Base-by-base conservation (phyloP, 2,888 invertebrate species). In the Spodoptera exigua region DNA sequence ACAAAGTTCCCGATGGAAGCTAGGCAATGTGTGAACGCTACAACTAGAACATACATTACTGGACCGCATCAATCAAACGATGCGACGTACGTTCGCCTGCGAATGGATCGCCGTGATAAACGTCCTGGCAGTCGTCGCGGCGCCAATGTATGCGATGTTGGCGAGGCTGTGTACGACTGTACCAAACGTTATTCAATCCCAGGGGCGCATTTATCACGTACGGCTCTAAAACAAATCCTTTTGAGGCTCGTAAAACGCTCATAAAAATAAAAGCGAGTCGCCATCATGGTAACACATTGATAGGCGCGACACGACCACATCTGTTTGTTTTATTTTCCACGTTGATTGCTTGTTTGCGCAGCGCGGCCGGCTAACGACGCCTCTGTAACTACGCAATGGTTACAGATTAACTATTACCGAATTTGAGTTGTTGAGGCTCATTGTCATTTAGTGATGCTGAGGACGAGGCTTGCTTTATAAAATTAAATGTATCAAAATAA, bases 271-370 rank as follows among this genome's bases (percentile, higher is more conserved):
- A 76, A 76, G 61, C 64, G 60, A 68, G 32, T 61, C 58, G 54
- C 61, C 60, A 69, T 72, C 70, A 59, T 21, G 52, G 61, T 48
- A 54, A 48, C 71, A 57, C 77, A 76, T 74, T 69, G 76, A 69
- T 76, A 74, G 71, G 71, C 74, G 64, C 51, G 61, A 70, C 76
- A 69, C 68, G 64, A 59, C 72, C 75, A 40, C 72, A 75, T 70
- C 57, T 65, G 70, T 70, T 75, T 73, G 73, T 70, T 77, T 77
- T 75, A 73, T 75, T 75, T 73, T 75, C 51, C 56, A 55, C 65
- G 63, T 55, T 77, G 77, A 77, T 77, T 77, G 75, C 75, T 75
- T 75, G 77, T 77, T 77, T 75, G 77, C 68, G 53, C 70, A 58
- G 64, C 62, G 56, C 17, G 56, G 63, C 51, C 18, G 49, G 47